Percentiles rank a stretch among this genome's conserved stretches.
Evolutionary conservation across 2,888 invertebrate species (phyloP).

Genomic region (Camptogramma bilineatum): DNA sequence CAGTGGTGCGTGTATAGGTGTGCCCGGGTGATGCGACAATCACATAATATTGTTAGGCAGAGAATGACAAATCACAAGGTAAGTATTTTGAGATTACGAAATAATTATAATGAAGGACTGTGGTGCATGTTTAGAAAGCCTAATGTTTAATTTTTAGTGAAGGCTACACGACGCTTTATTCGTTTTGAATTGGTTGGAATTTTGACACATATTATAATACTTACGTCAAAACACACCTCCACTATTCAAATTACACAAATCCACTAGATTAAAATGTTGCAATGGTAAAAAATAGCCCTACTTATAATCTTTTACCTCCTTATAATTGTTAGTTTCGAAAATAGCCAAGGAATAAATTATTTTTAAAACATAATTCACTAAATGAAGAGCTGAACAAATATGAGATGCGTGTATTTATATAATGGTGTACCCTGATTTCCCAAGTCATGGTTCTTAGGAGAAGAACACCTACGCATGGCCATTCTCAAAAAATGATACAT

Average conservation of each 20-base stretch:
- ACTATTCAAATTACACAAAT: too few species aligned
- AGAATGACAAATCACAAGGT: constrained; percentile 63
- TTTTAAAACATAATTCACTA: constrained; percentile 65
- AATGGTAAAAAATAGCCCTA: neutral
- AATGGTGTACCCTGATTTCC: constrained; percentile 73
- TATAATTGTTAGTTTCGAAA: neutral
- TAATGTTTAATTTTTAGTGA: neutral
- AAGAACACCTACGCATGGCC: constrained; percentile 77
- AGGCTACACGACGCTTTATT: too few species aligned
- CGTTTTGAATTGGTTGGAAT: too few species aligned
- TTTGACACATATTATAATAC: too few species aligned
- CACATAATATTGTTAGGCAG: constrained; percentile 55
- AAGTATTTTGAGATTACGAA: constrained; percentile 15
- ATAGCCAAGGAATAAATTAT: constrained; percentile 51
- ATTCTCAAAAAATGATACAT: constrained; percentile 23
- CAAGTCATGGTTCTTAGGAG: constrained; percentile 80
- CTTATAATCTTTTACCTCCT: neutral
- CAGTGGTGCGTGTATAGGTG: constrained; percentile 57
- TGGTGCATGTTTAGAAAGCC: neutral
- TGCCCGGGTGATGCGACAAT: constrained; percentile 60
- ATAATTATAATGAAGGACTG: constrained; percentile 1
- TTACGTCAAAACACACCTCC: too few species aligned
- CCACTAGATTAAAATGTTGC: too few species aligned
- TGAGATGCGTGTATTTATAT: constrained; percentile 78
- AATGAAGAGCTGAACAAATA: constrained; percentile 84